phyloP scores from a whole-genome alignment of 92 coral and sea anemone genomes.

The Pocillopora grandis region DNA sequence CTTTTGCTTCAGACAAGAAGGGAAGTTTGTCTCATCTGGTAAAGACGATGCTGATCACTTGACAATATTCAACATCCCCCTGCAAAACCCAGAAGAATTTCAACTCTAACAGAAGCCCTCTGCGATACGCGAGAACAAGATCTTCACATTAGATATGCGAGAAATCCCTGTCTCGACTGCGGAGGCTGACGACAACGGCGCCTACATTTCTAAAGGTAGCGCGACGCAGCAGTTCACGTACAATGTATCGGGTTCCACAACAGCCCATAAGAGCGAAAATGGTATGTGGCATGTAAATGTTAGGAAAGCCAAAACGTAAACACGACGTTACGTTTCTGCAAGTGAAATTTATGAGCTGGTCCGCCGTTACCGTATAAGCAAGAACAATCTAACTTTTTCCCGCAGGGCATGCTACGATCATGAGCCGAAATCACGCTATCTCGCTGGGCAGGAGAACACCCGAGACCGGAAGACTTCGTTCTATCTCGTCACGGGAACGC shows the following conservation, averaged over 20 bases:
- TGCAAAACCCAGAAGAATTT: conserved; percentile 55
- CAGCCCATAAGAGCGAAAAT: conserved; percentile 39
- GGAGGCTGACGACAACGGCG: conserved; percentile 54
- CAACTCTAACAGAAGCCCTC: conserved; percentile 48
- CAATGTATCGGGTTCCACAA: conserved; percentile 35
- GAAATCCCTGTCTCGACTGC: conserved; percentile 47
- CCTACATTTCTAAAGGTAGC: conserved; percentile 49
- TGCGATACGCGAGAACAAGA: conserved; percentile 42
- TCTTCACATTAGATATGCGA: conserved; percentile 49
- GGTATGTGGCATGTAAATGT: conserved; percentile 52
- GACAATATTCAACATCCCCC: conserved; percentile 39
- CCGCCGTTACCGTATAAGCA: too few relatives aligned
- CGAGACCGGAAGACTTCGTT: conserved; percentile 18
- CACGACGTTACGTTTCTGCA: too few relatives aligned
- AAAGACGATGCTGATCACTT: conserved; percentile 14
- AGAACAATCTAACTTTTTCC: too few relatives aligned
- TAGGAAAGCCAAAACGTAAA: conserved; percentile 31
- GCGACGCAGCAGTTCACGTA: conserved; percentile 35
- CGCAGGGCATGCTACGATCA: conserved; percentile 36
- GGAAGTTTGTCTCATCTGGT: too few relatives aligned
- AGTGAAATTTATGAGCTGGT: too few relatives aligned
- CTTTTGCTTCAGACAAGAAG: too few relatives aligned
- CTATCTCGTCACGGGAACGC: conserved; percentile 65
- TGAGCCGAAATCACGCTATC: conserved; percentile 36
- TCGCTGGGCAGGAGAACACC: conserved; percentile 57